Evolutionary conservation across 2,797 vertebrate genomes (phyloP), one percentile per base, ranked within the genome.

Genomic region (Lagodon rhomboides): DNA sequence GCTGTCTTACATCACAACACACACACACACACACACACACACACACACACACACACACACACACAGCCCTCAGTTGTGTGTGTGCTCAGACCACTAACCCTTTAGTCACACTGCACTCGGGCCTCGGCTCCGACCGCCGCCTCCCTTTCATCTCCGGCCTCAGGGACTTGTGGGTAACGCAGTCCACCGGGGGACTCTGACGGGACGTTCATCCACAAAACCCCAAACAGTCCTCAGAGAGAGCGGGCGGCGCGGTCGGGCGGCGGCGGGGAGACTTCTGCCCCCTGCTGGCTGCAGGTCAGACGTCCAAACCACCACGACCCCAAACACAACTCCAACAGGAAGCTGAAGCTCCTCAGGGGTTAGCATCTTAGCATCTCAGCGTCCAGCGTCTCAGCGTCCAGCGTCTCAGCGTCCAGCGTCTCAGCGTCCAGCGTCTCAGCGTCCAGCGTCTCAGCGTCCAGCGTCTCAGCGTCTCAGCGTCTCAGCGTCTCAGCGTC

Each of bases 111-210:
- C 83, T 18, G 68, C 61, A 15, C 58, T 69, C 47, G 20, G 44
- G 11, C 27, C 60, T 59, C 64, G 1, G 67, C 68, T 12, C 56
- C 4, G 5, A 80, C 77, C 75, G 17, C 79, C 27, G 55, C 78
- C 72, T 65, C 5, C 3, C 85, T 88, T 90, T 89, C 76, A 88
- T 89, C 83, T 75, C 23, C 56, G 0, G 72, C 78, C 85, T 79
- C 47, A 1, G 76, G 86, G 90, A 47, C 10, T 82, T 89, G 86
- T 85, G 89, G 90, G 86, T 85, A 87, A 89, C 11, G 23, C 25
- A 67, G 86, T 89, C 85, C 80, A 50, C 53, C 27, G 15, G 5
- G 86, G 80, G 76, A 75, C 77, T 38, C 27, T 0, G 15, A 72
- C 3, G 17, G 70, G 64, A 79, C 55, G 46, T 70, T 82, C 54